Evolutionary conservation across 2,113 vertebrate species (phyloP), one percentile per base, ranked within the genome.

Genomic region (Siphamia tubifer): DNA sequence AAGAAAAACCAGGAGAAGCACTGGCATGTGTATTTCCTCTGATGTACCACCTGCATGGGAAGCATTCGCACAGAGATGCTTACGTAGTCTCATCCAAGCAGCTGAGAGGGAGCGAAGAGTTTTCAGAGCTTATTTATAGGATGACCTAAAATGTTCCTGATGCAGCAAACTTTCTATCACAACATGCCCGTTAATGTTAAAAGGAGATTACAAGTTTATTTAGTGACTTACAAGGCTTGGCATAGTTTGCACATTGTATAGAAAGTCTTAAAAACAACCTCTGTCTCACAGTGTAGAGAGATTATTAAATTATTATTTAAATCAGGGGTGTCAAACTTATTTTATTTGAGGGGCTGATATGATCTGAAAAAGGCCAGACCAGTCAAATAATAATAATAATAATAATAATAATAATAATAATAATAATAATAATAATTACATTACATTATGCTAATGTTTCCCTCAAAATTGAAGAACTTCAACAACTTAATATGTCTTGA

Each of bases 91-190:
- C 74, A 55, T 21, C 39, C 54, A 65, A 72, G 78, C 77, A 65
- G 81, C 56, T 73, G 71, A 77, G 40, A 47, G 58, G 40, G 64
- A 20, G 40, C 35, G n/a, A 1, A 6, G 6, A 25, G 19, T 9
- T 60, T 35, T 24, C 32, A 1, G 27, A 19, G 23, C 40, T 17
- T 80, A 38, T 79, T 68, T 79, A 40, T 67, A 52, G 62, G 28
- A 20, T 36, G 67, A 73, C 54, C 68, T 85, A 36, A 61, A 70
- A 83, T n/a, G 54, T 42, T 48, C 30, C 64, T 42, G 48, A 69
- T 56, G 31, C 73, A 65, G 66, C 60, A 65, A 19, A 36, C 19
- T 79, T 79, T 72, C 65, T 30, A 9, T 56, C 4, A 19, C 6
- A 6, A 19, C 28, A 11, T n/a, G 28, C 27, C 17, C 25, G 4